A percentile compares a stretch with the other conserved stretches of the same genome.
phyloP scores from a whole-genome alignment of 1,140 invertebrate species.

The Gonioctena quinquepunctata region DNA sequence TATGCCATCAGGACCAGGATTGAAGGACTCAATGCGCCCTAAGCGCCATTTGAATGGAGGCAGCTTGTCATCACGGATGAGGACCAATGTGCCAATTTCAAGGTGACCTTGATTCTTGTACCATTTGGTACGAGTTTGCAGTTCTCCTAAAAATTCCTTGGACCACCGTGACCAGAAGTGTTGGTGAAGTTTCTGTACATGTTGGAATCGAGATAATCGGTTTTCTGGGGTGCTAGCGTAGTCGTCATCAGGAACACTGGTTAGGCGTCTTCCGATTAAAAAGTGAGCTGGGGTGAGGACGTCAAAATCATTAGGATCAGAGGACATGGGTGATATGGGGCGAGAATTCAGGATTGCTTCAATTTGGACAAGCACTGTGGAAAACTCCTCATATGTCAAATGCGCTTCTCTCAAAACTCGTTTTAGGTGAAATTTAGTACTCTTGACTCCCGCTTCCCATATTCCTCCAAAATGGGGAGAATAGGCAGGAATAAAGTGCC shows the following conservation, averaged over 20 bases:
- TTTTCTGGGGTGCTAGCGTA: neutral
- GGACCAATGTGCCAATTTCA: conserved; percentile 44
- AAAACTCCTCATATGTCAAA: conserved; percentile 36
- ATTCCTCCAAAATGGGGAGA: conserved; percentile 55
- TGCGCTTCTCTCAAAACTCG: conserved; percentile 30
- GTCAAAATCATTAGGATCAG: conserved; percentile 32
- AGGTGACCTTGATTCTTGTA: conserved; percentile 23
- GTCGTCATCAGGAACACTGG: neutral
- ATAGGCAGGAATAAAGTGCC: conserved; percentile 34
- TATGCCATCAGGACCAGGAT: conserved; percentile 37
- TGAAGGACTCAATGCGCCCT: conserved; percentile 41
- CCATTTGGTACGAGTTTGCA: conserved; percentile 43
- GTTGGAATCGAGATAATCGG: conserved; percentile 16
- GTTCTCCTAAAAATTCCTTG: conserved; percentile 37
- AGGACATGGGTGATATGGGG: conserved; percentile 24
- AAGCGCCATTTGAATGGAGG: conserved; percentile 41
- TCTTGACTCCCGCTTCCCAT: conserved; percentile 55
- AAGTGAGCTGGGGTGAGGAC: conserved; percentile 36
- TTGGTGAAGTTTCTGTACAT: conserved; percentile 17
- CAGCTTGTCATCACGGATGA: conserved; percentile 39
- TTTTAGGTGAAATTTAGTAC: conserved; percentile 50
- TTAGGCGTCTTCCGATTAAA: conserved; percentile 26
- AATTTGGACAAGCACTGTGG: conserved; percentile 25
- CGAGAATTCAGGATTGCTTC: conserved; percentile 35
- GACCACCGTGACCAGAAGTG: conserved; percentile 45